These are phyloP conservation scores for Accipiter cooperii DNA, from an alignment of 2,113 vertebrate genomes.

Conservation along the genomic window DNA sequence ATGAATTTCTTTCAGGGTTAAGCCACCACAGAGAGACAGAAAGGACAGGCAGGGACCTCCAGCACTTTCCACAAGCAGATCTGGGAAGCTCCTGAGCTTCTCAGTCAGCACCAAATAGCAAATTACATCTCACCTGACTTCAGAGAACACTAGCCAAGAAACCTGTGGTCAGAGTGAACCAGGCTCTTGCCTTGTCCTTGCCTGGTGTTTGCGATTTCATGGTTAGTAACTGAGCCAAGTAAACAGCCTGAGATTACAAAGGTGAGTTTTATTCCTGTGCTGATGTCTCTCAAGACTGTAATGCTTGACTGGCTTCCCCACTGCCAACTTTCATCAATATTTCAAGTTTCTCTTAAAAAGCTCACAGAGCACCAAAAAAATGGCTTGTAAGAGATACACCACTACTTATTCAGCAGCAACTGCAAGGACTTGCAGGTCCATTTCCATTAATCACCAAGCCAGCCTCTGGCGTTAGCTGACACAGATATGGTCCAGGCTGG, in stretches of 20 bases:
- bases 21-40: neutral
- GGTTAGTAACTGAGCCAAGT: neutral
- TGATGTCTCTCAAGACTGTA: neutral
- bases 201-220: neutral
- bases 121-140: neutral
- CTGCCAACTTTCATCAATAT: neutral
- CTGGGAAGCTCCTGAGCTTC: neutral
- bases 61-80: neutral
- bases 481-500: neutral
- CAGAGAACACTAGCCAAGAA: neutral
- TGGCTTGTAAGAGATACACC: neutral
- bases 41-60: neutral
- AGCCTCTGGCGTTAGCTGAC: neutral
- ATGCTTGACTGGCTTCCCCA: neutral
- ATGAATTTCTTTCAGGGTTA: neutral
- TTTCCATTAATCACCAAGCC: neutral
- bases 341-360: neutral
- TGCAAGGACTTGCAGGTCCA: neutral
- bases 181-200: neutral
- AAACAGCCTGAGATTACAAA: neutral
- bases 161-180: neutral
- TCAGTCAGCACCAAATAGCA: neutral
- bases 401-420: neutral
- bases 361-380: neutral
- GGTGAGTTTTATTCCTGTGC: neutral